phyloP scores from a whole-genome alignment of 2,888 invertebrate species.

The Melieria crassipennis region DNA sequence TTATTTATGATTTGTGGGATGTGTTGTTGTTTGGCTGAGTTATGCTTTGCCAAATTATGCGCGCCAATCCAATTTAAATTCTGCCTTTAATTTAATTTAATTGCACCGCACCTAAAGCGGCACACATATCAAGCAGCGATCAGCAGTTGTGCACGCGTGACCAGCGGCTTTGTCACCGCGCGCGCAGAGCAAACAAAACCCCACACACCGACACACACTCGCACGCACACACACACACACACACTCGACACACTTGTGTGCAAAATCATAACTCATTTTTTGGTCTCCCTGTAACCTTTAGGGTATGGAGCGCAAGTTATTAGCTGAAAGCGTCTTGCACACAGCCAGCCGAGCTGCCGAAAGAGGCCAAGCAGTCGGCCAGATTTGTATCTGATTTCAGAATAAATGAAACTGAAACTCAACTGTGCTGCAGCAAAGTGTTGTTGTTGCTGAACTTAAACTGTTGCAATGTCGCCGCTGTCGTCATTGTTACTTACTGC shows the following conservation, averaged over 20 bases:
- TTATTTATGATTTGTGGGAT: too few relatives aligned
- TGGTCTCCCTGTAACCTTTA: slow-evolving; percentile 18
- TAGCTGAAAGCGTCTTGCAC: not conserved
- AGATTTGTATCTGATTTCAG: slow-evolving; percentile 27
- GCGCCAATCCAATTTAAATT: slow-evolving; percentile 3
- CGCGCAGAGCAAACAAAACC: not conserved
- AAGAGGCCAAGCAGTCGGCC: not conserved
- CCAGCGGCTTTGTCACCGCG: slow-evolving; percentile 27
- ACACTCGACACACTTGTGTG: slow-evolving; percentile 2
- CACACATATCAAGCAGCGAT: not conserved
- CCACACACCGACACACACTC: too few relatives aligned
- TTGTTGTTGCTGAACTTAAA: slow-evolving; percentile 24
- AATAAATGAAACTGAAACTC: slow-evolving; percentile 29
- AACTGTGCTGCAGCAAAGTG: slow-evolving; percentile 3
- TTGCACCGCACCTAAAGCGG: slow-evolving; percentile 21
- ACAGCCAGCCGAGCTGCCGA: not conserved
- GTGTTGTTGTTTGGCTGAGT: slow-evolving; percentile 1
- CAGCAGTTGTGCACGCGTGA: slow-evolving; percentile 21
- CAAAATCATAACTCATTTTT: slow-evolving; percentile 6
- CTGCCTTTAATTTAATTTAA: slow-evolving; percentile 9
- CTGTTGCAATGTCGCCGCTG: slow-evolving; percentile 14
- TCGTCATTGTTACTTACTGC: slow-evolving; percentile 13
- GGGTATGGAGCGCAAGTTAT: slow-evolving; percentile 30
- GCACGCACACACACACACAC: not conserved
- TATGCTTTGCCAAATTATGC: slow-evolving; percentile 18